Conservation (phyloP, 1,140 invertebrate genomes). For the Saccostrea glomerata region DNA sequence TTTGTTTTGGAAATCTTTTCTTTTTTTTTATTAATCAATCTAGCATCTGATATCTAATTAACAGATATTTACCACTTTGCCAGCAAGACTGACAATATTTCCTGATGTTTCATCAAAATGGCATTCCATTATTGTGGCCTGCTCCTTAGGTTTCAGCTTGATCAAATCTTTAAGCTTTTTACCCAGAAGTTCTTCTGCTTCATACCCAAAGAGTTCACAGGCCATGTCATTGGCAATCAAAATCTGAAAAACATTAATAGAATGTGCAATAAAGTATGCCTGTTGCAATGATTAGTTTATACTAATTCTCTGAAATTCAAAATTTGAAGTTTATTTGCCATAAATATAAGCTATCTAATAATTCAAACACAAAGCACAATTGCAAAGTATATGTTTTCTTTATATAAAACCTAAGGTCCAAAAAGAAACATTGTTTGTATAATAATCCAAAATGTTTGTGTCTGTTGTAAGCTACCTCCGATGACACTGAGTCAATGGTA, state of each 20-base stretch:
- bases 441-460: background rate
- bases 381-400: no score
- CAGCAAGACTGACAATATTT: slow-evolving; percentile 82
- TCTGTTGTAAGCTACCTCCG: slow-evolving; percentile 68
- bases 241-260: slow-evolving; percentile 78
- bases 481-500: slow-evolving; percentile 77
- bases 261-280: background rate
- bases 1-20: no score
- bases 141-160: slow-evolving; percentile 80
- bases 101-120: slow-evolving; percentile 80
- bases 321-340: no score
- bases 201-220: slow-evolving; percentile 83
- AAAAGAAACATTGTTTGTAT: no score
- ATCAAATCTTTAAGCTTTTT: slow-evolving; percentile 82
- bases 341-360: no score
- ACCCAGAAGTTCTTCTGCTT: slow-evolving; percentile 81
- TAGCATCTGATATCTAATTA: background rate
- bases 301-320: no score
- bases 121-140: slow-evolving; percentile 81
- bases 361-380: no score
- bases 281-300: no score
- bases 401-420: no score
- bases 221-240: slow-evolving; percentile 83
- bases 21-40: no score
- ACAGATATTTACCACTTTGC: slow-evolving; percentile 81